Percentiles rank a stretch among this genome's conserved stretches.
Evolutionary conservation across 2,113 vertebrate genomes (phyloP).

Genomic region (Rhabdomys dilectus): DNA sequence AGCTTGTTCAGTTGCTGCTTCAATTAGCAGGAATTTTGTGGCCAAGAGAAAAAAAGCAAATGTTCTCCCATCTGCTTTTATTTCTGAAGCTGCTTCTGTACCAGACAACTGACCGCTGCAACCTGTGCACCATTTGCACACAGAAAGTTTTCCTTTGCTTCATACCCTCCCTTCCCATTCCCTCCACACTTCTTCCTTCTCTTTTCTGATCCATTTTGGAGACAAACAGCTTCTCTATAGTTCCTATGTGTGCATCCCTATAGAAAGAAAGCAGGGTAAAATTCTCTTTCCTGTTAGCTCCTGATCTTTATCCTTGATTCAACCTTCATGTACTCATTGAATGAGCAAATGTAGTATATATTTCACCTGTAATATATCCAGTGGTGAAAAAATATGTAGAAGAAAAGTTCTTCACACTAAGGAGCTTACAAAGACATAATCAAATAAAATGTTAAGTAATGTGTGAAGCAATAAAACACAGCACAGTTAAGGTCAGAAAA

Average conservation of each 20-base stretch:
- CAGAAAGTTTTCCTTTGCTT: background rate
- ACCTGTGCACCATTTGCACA: conserved; percentile 42
- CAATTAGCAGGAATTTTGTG: conserved; percentile 75
- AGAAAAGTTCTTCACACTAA: background rate
- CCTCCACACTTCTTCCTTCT: too few species aligned
- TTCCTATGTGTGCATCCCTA: background rate
- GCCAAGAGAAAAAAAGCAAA: conserved; percentile 68
- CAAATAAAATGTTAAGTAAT: background rate
- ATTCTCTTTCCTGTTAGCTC: background rate
- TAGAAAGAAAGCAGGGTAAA: background rate
- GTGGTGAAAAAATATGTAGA: background rate
- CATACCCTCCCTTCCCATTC: accelerated
- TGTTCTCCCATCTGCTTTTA: conserved; percentile 72
- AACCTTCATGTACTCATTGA: background rate
- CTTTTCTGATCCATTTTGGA: background rate
- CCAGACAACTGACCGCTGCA: conserved; percentile 62
- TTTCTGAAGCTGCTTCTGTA: conserved; percentile 49
- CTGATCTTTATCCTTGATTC: background rate
- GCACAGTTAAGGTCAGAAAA: background rate
- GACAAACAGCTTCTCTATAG: background rate
- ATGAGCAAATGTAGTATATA: background rate
- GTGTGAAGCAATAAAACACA: background rate
- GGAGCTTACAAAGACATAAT: background rate
- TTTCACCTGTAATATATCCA: background rate
- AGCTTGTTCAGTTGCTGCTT: conserved; percentile 68